Conservation (phyloP, 2,888 invertebrate genomes). For the Phrixothrix hirtus region DNA sequence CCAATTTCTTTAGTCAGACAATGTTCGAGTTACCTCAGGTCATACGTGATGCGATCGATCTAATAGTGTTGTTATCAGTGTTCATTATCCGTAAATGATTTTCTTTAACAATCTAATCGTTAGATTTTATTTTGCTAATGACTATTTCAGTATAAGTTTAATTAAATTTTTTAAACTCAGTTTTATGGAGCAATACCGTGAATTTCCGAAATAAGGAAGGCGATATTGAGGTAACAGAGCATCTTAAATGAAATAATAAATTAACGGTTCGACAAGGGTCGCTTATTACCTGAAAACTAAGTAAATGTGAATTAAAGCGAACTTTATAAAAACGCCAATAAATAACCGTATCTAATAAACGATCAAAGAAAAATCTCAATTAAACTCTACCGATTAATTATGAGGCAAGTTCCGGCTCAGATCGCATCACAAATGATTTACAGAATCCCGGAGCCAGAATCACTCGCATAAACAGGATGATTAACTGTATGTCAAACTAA, state of each 20-base stretch:
- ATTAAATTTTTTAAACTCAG: no score
- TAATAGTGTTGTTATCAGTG: no score
- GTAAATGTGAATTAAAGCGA: slow-evolving; percentile 26
- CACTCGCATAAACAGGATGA: slow-evolving; percentile 56
- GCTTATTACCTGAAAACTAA: slow-evolving; percentile 16
- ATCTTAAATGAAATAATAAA: slow-evolving; percentile 9
- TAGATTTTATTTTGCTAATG: no score
- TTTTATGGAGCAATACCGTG: no score
- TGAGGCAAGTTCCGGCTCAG: slow-evolving; percentile 51
- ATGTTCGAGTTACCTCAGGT: no score
- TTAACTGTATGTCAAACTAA: slow-evolving; percentile 56
- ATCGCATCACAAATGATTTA: slow-evolving; percentile 45
- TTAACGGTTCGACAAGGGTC: slow-evolving; percentile 6
- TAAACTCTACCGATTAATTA: slow-evolving; percentile 55
- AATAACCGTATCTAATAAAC: slow-evolving; percentile 51
- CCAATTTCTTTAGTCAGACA: slow-evolving; percentile 11
- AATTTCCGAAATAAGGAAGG: neutral
- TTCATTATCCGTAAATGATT: no score
- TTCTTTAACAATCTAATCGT: no score
- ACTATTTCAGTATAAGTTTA: no score
- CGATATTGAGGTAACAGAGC: no score
- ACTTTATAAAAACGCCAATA: slow-evolving; percentile 46
- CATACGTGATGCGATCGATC: no score
- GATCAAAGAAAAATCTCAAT: slow-evolving; percentile 55
- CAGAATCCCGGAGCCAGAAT: slow-evolving; percentile 52